Evolutionary conservation across 2,797 vertebrate genomes (phyloP), one percentile per base, ranked within the genome.

Genomic region (Eptatretus atami): DNA sequence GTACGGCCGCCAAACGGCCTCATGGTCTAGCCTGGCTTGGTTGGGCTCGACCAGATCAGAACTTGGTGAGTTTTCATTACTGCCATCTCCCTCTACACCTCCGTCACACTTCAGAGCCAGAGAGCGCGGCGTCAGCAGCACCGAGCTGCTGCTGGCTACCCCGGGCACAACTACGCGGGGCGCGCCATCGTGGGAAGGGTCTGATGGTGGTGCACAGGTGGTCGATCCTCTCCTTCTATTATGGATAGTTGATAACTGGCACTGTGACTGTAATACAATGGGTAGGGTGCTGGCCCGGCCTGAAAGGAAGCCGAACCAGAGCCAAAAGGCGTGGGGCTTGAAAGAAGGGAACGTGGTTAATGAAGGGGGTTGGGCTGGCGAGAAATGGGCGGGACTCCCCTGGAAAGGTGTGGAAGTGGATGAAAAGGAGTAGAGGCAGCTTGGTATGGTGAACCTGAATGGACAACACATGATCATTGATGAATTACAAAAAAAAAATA

Each of bases 311-410:
- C 9, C n/a, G 57, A 61, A 12, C 57, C 25, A 9, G 57, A 61
- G n/a, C 25, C n/a, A 24, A 61, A 61, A 10, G 57, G 57, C 25
- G 57, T 12, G 57, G 57, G 10, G 57, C 57, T 9, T n/a, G n/a
- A 10, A n/a, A 24, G 57, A 61, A 61, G 57, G n/a, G 57, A 24
- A 10, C 57, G 12, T n/a, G 57, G 57, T 24, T 24, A n/a, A 24
- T n/a, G 25, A 61, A 61, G 57, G 57, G 57, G 57, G 57, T 24
- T 11, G 57, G 57, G 57, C 57, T 24, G 57, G 57, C 57, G 57
- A 61, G 57, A 61, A 61, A 61, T 61, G 57, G 9, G 57, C n/a
- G 57, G 57, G 25, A 24, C 57, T 24, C 57, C 9, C n/a, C 12
- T n/a, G n/a, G 57, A 61, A 61, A 10, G 57, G 57, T 10, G 57